Base-by-base conservation (phyloP, 2,888 invertebrate species). In the Aspidiotus rigidus region DNA sequence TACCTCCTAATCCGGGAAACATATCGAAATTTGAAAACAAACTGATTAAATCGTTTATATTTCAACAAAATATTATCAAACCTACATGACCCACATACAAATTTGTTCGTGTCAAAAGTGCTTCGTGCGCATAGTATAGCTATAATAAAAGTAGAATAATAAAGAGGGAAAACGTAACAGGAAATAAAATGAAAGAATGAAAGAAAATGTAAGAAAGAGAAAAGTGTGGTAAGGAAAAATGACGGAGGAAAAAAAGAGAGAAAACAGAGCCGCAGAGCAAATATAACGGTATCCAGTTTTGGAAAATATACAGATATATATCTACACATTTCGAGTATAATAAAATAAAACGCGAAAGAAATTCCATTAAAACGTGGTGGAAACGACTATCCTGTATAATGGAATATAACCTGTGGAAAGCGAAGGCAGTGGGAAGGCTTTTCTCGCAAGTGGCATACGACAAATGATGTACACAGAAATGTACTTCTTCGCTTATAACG, bases 381-480 rank as follows among this genome's bases (percentile, higher is more conserved):
- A 59, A 59, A 59, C 59, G 59, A 59, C 59, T 59, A 28, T 28
- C 44, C 56, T 11, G 64, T 63, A 66, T 66, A 66, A 66, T 66
- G 57, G 64, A 57, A 66, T 28, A 28, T 55, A 66, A 57, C 57
- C 17, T 49, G 61, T 8, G 63, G n/a, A 53, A 17, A 53, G 63
- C 53, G n/a, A 53, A 44, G 64, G 64, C 17, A 42, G 57, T 57
- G 44, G 56, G 11, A 56, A 42, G 64, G 56, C 57, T 66, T 66
- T 64, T 56, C 64, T 66, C 64, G 64, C 64, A 44, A 66, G 59
- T 66, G 64, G 64, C 64, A 57, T 66, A 59, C 64, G 64, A 66
- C 64, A 66, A 66, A 66, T 66, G 64, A 66, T 66, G 64, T 66
- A 69, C 69, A 69, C 49, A 61, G 69, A 69, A 69, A 69, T 69